Conservation (phyloP, 2,113 vertebrate species). For the Upupa epops region DNA sequence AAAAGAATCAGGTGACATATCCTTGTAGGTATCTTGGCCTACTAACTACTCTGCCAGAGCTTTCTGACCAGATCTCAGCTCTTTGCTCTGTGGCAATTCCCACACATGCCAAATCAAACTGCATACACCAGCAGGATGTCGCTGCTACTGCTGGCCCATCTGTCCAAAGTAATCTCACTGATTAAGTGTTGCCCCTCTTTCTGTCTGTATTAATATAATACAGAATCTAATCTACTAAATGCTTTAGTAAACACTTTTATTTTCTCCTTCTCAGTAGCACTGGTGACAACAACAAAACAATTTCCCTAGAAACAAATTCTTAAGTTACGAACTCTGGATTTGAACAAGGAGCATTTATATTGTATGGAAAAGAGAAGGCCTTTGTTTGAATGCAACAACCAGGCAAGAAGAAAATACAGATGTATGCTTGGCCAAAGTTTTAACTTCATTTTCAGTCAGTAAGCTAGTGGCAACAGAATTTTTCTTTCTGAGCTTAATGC, state of each 20-base stretch:
- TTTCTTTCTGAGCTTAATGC: slow-evolving; percentile 32
- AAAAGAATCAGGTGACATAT: not conserved
- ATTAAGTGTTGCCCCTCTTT: not conserved
- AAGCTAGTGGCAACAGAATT: not conserved
- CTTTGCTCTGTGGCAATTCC: not conserved
- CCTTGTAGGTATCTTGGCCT: not conserved
- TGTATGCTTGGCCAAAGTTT: slow-evolving; percentile 4
- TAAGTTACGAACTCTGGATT: slow-evolving; percentile 23
- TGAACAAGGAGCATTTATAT: not conserved
- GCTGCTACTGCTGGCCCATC: not conserved
- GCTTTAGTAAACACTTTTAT: not conserved
- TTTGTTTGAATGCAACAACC: slow-evolving; percentile 35
- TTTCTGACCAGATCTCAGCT: not conserved
- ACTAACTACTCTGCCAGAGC: not conserved
- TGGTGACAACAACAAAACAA: not conserved
- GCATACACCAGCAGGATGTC: not conserved
- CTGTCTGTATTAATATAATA: not conserved
- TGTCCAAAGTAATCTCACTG: not conserved
- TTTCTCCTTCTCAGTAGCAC: not conserved
- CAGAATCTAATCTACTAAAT: not conserved
- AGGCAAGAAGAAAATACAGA: slow-evolving; percentile 12
- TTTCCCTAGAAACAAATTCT: not conserved
- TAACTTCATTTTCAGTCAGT: slow-evolving; percentile 13
- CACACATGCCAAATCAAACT: not conserved
- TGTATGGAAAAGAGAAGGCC: slow-evolving; percentile 21